Base-by-base conservation (phyloP, 2,113 vertebrate genomes). In the Melanocharis versteri region DNA sequence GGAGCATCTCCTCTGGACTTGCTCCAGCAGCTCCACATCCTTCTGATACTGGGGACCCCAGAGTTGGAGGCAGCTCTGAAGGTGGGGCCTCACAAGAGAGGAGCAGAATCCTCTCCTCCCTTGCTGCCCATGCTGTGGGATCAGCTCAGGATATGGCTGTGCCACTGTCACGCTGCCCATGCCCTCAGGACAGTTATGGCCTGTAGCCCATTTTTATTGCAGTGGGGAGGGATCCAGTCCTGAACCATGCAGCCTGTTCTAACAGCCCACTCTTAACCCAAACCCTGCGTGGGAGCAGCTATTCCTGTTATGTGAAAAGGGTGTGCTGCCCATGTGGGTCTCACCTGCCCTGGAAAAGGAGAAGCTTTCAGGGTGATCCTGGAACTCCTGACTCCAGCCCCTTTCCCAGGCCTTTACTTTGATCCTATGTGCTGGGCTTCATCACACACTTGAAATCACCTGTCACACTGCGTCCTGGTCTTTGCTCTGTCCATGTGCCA, bases 141-240 rank as follows among this genome's bases (percentile, higher is more conserved):
- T 58, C 45, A 68, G 27, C 27, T 17, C 45, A 27, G 28, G 45
- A 51, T 27, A 68, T 0, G 1, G 31, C 47, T 61, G n/a, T 68
- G 35, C 35, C 0, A 1, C 51, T 6, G 5, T 20, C 11, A 13
- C 0, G 0, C 8, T 54, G 45, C 5, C 35, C 0, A 0, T 11
- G 3, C 8, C 31, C 14, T n/a, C 7, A 12, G 8, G 23, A 23
- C 13, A 7, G 9, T 76, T 51, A 6, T 0, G 2, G 27, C 35
- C 51, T 6, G 2, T 30, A 23, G 50, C 44, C 45, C 12, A 6
- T 51, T 57, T 69, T 33, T 40, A 40, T 28, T 9, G 3, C 56
- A 47, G 48, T 5, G 10, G 48, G n/a, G 44, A 35, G 28, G 39
- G 44, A 64, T 44, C 69, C 56, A 31, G 56, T 37, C 39, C 44